Percentiles rank a stretch among this genome's conserved stretches.
phyloP scores from a whole-genome alignment of 2,888 invertebrate genomes.

The Phaonia tiefii region DNA sequence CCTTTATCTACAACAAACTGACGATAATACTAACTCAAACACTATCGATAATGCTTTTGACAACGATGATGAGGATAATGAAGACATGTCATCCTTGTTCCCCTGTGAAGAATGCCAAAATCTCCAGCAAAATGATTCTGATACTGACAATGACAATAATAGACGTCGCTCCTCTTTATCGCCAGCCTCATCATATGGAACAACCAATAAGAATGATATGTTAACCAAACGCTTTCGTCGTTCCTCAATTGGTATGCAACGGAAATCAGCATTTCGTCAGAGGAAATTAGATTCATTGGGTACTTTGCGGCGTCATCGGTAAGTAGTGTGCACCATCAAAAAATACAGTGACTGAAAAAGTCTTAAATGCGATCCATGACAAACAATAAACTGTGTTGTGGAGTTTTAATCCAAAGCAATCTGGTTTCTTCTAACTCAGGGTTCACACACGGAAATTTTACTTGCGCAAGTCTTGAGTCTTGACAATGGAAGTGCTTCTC shows the following conservation, averaged over 20 bases:
- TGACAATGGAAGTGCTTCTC: too few species aligned
- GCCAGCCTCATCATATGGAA: not conserved
- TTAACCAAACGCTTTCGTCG: slow-evolving; percentile 74
- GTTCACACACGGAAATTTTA: too few species aligned
- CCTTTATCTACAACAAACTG: not conserved
- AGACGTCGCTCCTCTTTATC: slow-evolving; percentile 20
- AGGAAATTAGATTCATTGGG: slow-evolving; percentile 78
- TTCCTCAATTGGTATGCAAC: slow-evolving; percentile 78
- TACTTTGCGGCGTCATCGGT: slow-evolving; percentile 77
- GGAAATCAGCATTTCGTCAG: slow-evolving; percentile 78
- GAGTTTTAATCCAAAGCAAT: too few species aligned
- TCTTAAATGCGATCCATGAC: too few species aligned
- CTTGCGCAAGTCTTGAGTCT: too few species aligned
- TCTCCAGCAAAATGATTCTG: slow-evolving; percentile 21
- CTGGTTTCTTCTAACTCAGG: too few species aligned
- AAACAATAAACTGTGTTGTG: too few species aligned
- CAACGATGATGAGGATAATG: slow-evolving; percentile 50
- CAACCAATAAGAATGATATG: slow-evolving; percentile 36
- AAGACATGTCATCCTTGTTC: slow-evolving; percentile 40
- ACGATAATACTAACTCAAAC: not conserved
- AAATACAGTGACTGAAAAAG: too few species aligned
- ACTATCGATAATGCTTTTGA: slow-evolving; percentile 44
- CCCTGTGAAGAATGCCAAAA: slow-evolving; percentile 5
- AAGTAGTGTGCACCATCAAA: too few species aligned
- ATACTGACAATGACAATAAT: slow-evolving; percentile 46